phyloP scores from a whole-genome alignment of 2,113 vertebrate species.

The Bujurquina vittata region DNA sequence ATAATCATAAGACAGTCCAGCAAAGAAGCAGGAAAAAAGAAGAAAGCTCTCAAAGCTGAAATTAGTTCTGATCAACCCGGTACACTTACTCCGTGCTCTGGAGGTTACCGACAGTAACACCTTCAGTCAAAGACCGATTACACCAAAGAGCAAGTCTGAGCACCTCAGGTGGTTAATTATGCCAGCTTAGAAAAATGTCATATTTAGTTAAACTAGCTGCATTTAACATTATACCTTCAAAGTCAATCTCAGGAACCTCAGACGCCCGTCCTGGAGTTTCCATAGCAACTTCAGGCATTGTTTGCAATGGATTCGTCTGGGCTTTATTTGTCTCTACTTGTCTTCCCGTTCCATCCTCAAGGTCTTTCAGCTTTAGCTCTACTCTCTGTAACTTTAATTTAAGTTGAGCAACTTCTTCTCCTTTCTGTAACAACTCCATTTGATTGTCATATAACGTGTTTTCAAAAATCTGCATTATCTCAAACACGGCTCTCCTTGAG shows the following conservation, averaged over 20 bases:
- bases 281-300: not conserved
- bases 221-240: slow-evolving; percentile 50
- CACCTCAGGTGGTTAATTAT: too few species aligned
- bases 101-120: not conserved
- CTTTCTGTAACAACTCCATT: slow-evolving; percentile 58
- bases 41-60: not conserved
- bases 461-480: slow-evolving; percentile 71
- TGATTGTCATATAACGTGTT: slow-evolving; percentile 53
- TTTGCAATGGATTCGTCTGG: not conserved
- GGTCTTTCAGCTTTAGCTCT: slow-evolving; percentile 45
- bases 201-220: not conserved
- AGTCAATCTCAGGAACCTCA: slow-evolving; percentile 39
- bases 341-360: fast-evolving
- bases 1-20: not conserved
- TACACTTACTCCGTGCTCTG: fast-evolving
- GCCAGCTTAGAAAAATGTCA: too few species aligned
- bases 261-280: not conserved
- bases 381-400: slow-evolving; percentile 54
- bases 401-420: slow-evolving; percentile 56
- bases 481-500: slow-evolving; percentile 46
- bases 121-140: too few species aligned
- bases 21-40: too few species aligned
- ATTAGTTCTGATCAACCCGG: not conserved
- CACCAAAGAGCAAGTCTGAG: too few species aligned
- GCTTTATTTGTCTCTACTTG: not conserved